These are phyloP conservation scores for Eucriotettix oculatus DNA, from an alignment of 2,888 invertebrate genomes.

Conservation along the genomic window DNA sequence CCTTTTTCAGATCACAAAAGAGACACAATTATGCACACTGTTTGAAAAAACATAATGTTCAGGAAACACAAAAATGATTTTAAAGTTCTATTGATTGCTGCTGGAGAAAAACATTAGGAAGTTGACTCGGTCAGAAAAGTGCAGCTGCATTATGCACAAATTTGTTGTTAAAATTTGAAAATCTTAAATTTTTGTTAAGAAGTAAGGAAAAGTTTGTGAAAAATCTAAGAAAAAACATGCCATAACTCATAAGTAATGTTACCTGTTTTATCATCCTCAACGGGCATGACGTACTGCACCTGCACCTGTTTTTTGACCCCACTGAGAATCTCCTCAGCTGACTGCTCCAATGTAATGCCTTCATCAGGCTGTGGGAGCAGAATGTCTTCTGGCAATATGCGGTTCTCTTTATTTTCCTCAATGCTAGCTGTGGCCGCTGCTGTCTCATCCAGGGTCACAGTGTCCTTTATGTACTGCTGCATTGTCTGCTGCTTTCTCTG, in stretches of 20 bases:
- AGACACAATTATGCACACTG: no score
- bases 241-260: not conserved
- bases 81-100: no score
- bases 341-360: constrained; percentile 28
- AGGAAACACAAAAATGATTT: no score
- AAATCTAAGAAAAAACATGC: not conserved
- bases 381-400: not conserved
- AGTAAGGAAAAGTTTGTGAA: not conserved
- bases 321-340: constrained; percentile 40
- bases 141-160: no score
- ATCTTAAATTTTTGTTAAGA: no score
- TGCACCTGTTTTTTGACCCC: constrained; percentile 40
- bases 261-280: not conserved
- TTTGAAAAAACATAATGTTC: no score
- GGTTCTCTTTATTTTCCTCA: constrained; percentile 15
- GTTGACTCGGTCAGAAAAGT: no score
- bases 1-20: no score
- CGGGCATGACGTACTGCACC: constrained; percentile 30
- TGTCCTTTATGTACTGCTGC: constrained; percentile 9
- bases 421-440: constrained; percentile 39
- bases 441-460: constrained; percentile 27
- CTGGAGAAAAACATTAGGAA: no score
- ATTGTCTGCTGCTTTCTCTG: constrained; percentile 6
- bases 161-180: no score
- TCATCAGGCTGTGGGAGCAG: constrained; percentile 9